A percentile compares a stretch with the other conserved stretches of the same genome.
Conservation (phyloP, 2,797 vertebrate species). For the Chaetophractus vellerosus region DNA sequence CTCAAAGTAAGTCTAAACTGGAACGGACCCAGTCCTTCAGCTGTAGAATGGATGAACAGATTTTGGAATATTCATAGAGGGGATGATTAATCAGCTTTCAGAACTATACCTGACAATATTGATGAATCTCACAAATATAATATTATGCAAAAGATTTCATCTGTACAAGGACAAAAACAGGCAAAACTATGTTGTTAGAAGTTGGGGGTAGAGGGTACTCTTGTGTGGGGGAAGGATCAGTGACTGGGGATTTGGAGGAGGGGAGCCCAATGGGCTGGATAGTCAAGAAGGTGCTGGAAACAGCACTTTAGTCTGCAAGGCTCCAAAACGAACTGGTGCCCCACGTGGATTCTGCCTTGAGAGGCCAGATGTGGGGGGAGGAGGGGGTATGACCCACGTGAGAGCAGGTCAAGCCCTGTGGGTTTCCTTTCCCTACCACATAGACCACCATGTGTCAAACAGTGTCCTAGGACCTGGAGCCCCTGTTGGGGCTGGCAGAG, state of each 20-base stretch:
- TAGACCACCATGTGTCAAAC: neutral
- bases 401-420: too few relatives aligned
- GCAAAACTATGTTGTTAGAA: too few relatives aligned
- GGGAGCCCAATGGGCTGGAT: neutral
- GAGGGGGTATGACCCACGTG: fast-evolving
- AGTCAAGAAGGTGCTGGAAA: neutral
- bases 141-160: neutral
- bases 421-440: neutral
- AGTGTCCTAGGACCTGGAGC: neutral
- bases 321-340: neutral
- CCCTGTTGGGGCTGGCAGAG: too few relatives aligned
- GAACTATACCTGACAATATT: fast-evolving
- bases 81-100: too few relatives aligned
- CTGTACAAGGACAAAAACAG: neutral
- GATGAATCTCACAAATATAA: neutral
- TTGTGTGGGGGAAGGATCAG: fast-evolving
- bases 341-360: neutral
- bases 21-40: neutral
- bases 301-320: neutral
- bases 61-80: fast-evolving
- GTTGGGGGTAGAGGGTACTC: fast-evolving
- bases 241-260: neutral
- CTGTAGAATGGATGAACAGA: fast-evolving
- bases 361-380: neutral
- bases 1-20: fast-evolving